Evolutionary conservation across 1,140 invertebrate species (phyloP), one percentile per base, ranked within the genome.

Genomic region (Lepidostoma basale): DNA sequence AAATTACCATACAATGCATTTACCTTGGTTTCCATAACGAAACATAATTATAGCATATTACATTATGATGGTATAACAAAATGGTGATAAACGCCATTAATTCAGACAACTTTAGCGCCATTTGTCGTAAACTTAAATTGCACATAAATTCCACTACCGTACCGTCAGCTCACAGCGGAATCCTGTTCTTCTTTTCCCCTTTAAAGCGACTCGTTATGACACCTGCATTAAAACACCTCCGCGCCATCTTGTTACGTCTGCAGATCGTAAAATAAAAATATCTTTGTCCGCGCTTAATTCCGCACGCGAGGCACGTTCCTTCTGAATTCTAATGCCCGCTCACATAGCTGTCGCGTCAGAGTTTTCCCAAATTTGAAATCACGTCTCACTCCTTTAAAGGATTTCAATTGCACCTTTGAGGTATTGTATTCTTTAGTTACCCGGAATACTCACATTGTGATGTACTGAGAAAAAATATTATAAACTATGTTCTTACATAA

Each of bases 321-420:
- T 33, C 60, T 14, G 40, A 64, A 69, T 69, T 69, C 58, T 69
- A 69, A 69, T 65, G 45, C 22, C 67, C 18, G 56, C 54, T 39
- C 20, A 16, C 44, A 33, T 18, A 49, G 22, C 9, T 12, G 45
- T 23, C 5, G 25, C n/a, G 8, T 49, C 22, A 25, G 45, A 5
- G 22, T 18, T 9, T 25, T 20, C 30, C 28, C 33, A 56, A 33
- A 39, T 18, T 5, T 18, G 20, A 42, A n/a, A n/a, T n/a, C n/a
- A n/a, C n/a, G n/a, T n/a, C n/a, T n/a, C n/a, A n/a, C n/a, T n/a
- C n/a, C n/a, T n/a, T n/a, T n/a, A n/a, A n/a, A n/a, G n/a, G n/a
- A n/a, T n/a, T n/a, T n/a, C n/a, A n/a, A n/a, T n/a, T n/a, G n/a
- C n/a, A n/a, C n/a, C n/a, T n/a, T n/a, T n/a, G n/a, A n/a, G n/a